Evolutionary conservation across 1,140 invertebrate genomes (phyloP), one percentile per base, ranked within the genome.

Genomic region (Cydia strobilella): DNA sequence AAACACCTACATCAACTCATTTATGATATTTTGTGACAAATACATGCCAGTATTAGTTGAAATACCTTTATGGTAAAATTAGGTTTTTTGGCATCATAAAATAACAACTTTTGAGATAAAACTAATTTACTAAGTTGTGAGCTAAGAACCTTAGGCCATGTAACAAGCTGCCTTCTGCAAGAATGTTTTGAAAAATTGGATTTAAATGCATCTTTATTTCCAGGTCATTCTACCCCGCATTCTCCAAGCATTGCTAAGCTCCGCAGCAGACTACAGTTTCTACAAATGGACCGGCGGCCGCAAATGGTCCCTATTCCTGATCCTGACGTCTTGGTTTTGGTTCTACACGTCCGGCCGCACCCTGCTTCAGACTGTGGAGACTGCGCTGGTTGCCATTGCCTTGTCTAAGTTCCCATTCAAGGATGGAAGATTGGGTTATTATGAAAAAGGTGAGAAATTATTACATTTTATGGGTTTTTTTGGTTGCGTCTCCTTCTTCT

Each of bases 261-360:
- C 95, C 18, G 94, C 95, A 74, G 95, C 96, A 0, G 97, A 99
- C 84, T 95, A 96, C 80, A 94, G 94, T 66, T 96, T 97, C 82
- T 96, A 95, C 76, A 88, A 95, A 72, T 96, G 96, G 95, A 95
- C 94, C 0, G 94, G 94, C 2, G 93, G 90, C 25, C 94, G 93
- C 12, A 96, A 96, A 88, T 95, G 95, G 94, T 94, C 95, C 0
- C 75, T 96, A 1, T 95, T 95, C 77, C 88, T 94, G 12, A 93
- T 96, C 23, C 83, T 95, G 0, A 94, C 95, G 0, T 96, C 96
- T 72, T 98, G 97, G 96, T 99, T 98, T 85, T 97, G 97, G 94
- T 96, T 97, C 84, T 99, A 98, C 88, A 97, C 96, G 65, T 95
- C 95, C 0, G 96, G 97, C 1, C 93, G 98, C 51, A 98, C 98